These are phyloP conservation scores for Hyles lineata DNA, from an alignment of 2,888 invertebrate species.

Conservation along the genomic window DNA sequence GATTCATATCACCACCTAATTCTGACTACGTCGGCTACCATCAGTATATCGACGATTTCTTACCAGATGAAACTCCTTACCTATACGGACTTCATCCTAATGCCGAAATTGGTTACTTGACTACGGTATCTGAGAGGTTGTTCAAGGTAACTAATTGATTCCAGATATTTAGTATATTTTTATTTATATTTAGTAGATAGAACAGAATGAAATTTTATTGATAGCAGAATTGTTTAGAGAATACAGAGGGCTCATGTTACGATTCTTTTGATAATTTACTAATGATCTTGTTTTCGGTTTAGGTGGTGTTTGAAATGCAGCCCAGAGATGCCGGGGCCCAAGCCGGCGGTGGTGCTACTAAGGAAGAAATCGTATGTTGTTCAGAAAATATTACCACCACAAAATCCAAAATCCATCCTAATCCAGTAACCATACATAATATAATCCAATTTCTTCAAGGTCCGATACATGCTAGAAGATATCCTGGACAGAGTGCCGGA, in stretches of 20 bases:
- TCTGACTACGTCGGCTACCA: conserved; percentile 95
- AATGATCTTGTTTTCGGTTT: neutral
- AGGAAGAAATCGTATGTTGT: conserved; percentile 90
- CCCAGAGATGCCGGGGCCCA: conserved; percentile 91
- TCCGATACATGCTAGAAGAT: conserved; percentile 92
- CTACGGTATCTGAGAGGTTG: conserved; percentile 92
- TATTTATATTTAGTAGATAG: no score
- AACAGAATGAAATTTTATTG: neutral
- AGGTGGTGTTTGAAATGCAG: conserved; percentile 92
- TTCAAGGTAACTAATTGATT: conserved; percentile 85
- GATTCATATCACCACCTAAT: conserved; percentile 95
- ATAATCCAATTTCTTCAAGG: conserved; percentile 67
- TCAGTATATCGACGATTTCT: conserved; percentile 92
- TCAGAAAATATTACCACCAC: neutral
- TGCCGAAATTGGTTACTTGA: conserved; percentile 97
- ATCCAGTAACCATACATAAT: neutral
- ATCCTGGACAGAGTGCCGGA: conserved; percentile 95
- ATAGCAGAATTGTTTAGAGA: neutral
- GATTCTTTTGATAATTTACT: neutral
- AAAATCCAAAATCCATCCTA: no score
- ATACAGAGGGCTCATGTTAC: no score
- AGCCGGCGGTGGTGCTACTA: conserved; percentile 88
- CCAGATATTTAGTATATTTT: neutral
- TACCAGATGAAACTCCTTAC: conserved; percentile 95
- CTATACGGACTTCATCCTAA: conserved; percentile 97